A percentile compares a stretch with the other conserved stretches of the same genome.
Evolutionary conservation across 2,888 invertebrate species (phyloP).

Genomic region (Oligia latruncula): DNA sequence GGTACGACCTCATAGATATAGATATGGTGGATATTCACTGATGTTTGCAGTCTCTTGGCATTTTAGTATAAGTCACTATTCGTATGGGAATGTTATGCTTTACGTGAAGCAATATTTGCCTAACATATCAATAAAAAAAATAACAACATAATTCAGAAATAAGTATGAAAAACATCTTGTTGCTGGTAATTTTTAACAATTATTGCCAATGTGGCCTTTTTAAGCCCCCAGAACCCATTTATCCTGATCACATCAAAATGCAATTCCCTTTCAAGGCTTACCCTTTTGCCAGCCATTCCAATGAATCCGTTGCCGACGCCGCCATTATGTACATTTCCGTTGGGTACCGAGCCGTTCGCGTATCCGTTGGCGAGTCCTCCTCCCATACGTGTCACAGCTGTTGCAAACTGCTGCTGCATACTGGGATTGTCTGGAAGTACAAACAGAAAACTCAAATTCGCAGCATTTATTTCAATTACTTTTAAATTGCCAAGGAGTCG

Average conservation of each 20-base stretch:
- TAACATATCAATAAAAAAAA: background rate
- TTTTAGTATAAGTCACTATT: background rate
- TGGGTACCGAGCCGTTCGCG: conserved; percentile 78
- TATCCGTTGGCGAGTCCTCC: conserved; percentile 80
- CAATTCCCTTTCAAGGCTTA: background rate
- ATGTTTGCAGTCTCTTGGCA: background rate
- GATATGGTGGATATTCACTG: background rate
- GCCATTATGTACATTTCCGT: conserved; percentile 76
- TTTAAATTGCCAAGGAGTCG: background rate
- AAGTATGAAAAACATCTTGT: background rate
- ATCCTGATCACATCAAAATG: background rate
- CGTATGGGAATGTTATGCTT: background rate
- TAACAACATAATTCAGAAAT: background rate
- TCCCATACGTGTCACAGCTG: conserved; percentile 85
- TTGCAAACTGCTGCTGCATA: conserved; percentile 83
- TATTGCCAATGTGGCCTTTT: too few species aligned
- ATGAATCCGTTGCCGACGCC: conserved; percentile 80
- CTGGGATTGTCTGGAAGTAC: conserved; percentile 58
- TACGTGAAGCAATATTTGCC: background rate
- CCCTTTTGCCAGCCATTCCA: conserved; percentile 64
- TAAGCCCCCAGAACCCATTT: background rate
- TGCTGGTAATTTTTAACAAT: background rate
- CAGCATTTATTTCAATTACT: background rate
- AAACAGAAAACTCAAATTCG: background rate
- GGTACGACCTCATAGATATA: background rate